These are phyloP conservation scores for Scaptomyza polygonia DNA, from an alignment of 2,888 invertebrate genomes.

Conservation along the genomic window DNA sequence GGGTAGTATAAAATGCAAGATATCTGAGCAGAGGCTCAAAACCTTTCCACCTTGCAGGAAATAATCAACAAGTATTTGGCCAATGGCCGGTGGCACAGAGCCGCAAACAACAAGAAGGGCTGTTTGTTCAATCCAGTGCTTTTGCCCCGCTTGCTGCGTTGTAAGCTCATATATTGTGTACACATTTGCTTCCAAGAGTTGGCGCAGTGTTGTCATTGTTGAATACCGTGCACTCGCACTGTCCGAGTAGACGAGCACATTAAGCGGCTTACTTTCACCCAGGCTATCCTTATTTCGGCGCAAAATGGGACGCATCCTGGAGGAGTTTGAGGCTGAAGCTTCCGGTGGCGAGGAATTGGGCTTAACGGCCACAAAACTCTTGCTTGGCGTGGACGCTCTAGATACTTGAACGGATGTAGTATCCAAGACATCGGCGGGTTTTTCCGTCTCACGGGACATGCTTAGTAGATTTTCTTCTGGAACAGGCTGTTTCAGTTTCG, in stretches of 20 bases:
- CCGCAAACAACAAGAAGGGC: constrained; percentile 92
- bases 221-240: constrained; percentile 90
- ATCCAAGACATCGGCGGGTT: constrained; percentile 37
- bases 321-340: constrained; percentile 1
- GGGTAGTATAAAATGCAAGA: constrained; percentile 90
- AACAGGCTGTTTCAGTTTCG: constrained; percentile 17
- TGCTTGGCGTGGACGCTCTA: constrained; percentile 47
- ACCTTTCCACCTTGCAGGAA: constrained; percentile 90
- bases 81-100: constrained; percentile 88
- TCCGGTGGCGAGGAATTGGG: constrained; percentile 53
- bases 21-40: constrained; percentile 92
- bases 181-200: constrained; percentile 87
- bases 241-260: constrained; percentile 92
- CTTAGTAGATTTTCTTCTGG: constrained; percentile 12
- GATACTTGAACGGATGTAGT: constrained; percentile 34
- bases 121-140: constrained; percentile 86
- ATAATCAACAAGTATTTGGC: constrained; percentile 89
- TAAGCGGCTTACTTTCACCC: constrained; percentile 88
- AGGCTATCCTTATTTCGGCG: constrained; percentile 81
- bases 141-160: constrained; percentile 80
- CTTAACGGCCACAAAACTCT: constrained; percentile 59
- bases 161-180: constrained; percentile 88
- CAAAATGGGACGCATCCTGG: constrained; percentile 69
- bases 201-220: constrained; percentile 88
- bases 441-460: constrained; percentile 60